Conservation (phyloP, 1,140 invertebrate species). For the Scaptomyza graminum region DNA sequence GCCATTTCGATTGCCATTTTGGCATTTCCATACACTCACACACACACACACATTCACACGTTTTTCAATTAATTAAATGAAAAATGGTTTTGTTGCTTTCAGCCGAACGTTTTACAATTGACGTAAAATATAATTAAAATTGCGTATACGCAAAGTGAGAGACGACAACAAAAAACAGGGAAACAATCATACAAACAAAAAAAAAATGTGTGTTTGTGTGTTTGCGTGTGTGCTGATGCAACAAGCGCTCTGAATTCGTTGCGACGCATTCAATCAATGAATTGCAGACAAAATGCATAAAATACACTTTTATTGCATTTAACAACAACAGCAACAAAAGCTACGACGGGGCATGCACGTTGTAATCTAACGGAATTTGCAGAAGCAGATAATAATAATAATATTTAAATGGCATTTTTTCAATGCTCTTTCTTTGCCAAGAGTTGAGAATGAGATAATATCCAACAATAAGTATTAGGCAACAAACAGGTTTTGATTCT, state of each 20-base stretch:
- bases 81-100: constrained; percentile 68
- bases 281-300: constrained; percentile 73
- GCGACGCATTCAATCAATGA: constrained; percentile 78
- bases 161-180: constrained; percentile 12
- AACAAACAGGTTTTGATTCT: constrained; percentile 31
- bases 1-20: constrained; percentile 43
- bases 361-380: constrained; percentile 15
- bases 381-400: not conserved
- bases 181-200: not conserved
- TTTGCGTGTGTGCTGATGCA: too few relatives aligned
- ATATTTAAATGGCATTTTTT: not conserved
- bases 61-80: constrained; percentile 80
- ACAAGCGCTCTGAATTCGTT: constrained; percentile 6
- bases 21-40: constrained; percentile 31
- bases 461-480: constrained; percentile 15
- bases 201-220: constrained; percentile 8
- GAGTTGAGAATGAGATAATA: constrained; percentile 9
- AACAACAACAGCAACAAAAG: constrained; percentile 71
- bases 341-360: not conserved
- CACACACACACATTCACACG: constrained; percentile 24
- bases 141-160: constrained; percentile 59
- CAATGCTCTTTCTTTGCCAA: constrained; percentile 15
- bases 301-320: constrained; percentile 80
- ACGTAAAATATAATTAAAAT: constrained; percentile 82
- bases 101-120: constrained; percentile 63